Evolutionary conservation across 35 echinoderm and acorn worm species (phyloP), one percentile per base, ranked within the genome.

Genomic region (Ophiothrix spiculata): DNA sequence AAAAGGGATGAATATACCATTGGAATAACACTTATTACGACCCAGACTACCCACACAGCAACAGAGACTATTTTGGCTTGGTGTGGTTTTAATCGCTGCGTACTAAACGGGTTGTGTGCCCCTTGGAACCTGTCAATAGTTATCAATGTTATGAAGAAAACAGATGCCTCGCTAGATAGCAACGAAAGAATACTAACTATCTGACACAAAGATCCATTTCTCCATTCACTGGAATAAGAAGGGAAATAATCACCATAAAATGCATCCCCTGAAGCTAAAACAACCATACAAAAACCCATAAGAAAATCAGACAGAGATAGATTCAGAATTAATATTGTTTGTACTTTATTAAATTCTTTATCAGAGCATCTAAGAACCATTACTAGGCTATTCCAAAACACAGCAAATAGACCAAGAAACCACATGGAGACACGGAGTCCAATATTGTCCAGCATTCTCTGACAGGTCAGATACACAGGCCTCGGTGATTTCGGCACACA

Each of bases 131-230:
- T 37, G 76, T 78, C 76, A 3, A 78, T 4, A 12, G 4, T 78
- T 10, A 78, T 78, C 38, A 78, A n/a, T 17, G 76, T 78, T 78
- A 78, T 78, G 1, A 78, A 31, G n/a, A 78, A 78, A 23, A 78
- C 76, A 15, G 76, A 78, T 6, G 31, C 76, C 36, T 78, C 76
- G 36, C 76, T 78, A 16, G 76, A 78, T n/a, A 78, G 32, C 21
- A 78, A 23, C 36, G 76, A 36, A n/a, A 78, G 31, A 21, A 78
- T 39, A 10, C 16, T 34, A 78, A 34, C 76, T 14, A 78, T 4
- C 36, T 78, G 8, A 54, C 45, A 54, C 8, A 54, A 8, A 54
- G 45, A 21, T 8, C 45, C 45, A 54, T 54, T 54, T 21, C 45
- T 54, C 45, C 45, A 54, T 21, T 54, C 8, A 8, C 21, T 21